These are phyloP conservation scores for Oostethus manadensis DNA, from an alignment of 2,113 vertebrate species.

Conservation along the genomic window DNA sequence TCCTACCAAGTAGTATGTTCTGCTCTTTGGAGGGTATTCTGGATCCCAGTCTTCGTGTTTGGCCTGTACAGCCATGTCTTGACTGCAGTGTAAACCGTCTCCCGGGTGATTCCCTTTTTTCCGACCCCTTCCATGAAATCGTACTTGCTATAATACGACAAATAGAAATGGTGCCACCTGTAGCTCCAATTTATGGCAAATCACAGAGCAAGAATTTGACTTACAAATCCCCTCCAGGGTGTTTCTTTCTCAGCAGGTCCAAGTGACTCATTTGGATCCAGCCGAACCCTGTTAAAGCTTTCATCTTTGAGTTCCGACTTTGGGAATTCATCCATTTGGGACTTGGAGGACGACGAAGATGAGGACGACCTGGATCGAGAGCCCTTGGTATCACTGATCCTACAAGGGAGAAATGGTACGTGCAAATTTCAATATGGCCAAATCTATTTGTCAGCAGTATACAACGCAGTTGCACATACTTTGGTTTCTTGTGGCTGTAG, in stretches of 20 bases:
- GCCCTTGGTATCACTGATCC: slow-evolving; percentile 84
- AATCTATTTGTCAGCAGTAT: not conserved
- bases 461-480: slow-evolving; percentile 56
- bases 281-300: slow-evolving; percentile 75
- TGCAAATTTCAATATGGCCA: not conserved
- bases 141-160: slow-evolving; percentile 74
- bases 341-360: slow-evolving; percentile 75
- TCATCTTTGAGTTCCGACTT: slow-evolving; percentile 78
- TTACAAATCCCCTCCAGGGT: slow-evolving; percentile 85
- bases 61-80: slow-evolving; percentile 66
- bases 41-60: slow-evolving; percentile 89
- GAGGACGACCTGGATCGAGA: slow-evolving; percentile 88
- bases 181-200: not conserved
- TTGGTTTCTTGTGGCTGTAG: slow-evolving; percentile 83
- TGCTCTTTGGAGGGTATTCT: slow-evolving; percentile 89
- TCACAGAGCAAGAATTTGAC: slow-evolving; percentile 36
- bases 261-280: slow-evolving; percentile 76
- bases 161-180: not conserved
- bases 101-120: slow-evolving; percentile 82
- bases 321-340: slow-evolving; percentile 73
- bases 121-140: slow-evolving; percentile 87
- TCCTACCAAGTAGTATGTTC: slow-evolving; percentile 92
- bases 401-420: slow-evolving; percentile 43
- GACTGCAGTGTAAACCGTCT: slow-evolving; percentile 74
- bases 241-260: slow-evolving; percentile 74